Evolutionary conservation across 2,888 invertebrate genomes (phyloP), one percentile per base, ranked within the genome.

Genomic region (Andrena bicolor): DNA sequence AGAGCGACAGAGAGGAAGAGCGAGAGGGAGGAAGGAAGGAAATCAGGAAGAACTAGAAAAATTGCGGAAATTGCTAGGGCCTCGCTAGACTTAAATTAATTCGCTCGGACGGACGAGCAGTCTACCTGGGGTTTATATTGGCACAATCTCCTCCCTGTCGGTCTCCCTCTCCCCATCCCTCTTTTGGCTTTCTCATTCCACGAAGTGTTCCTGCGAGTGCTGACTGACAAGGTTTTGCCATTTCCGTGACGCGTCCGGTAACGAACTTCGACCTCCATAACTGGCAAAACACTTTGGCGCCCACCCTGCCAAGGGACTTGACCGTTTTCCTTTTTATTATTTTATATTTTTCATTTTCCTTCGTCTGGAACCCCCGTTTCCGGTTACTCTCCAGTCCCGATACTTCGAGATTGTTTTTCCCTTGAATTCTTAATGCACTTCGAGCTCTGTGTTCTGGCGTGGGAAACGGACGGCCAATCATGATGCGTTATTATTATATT

Each of bases 11-110:
- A 63, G 73, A 60, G n/a, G 69, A 72, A 8, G 23, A 65, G 49
- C 48, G 32, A 23, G 35, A 53, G 28, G 68, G 58, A 72, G 35
- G 56, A 13, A 26, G 56, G 23, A 23, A 56, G 65, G 66, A 69
- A 83, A 89, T 80, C 74, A 82, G 63, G 65, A 70, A 69, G 81
- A 88, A 84, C 76, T 89, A 86, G 89, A 90, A 91, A 91, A 89
- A 90, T 90, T 88, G 90, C 87, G 89, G 90, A 91, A 90, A 90
- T 91, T 90, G 88, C 89, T 81, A 75, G 86, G 86, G 85, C 87
- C 85, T 83, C 80, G 83, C 87, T 86, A 87, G 90, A 89, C 88
- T 90, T 91, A 91, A 91, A 91, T 91, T 90, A 91, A 91, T 91
- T 91, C 90, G 86, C 88, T 86, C 82, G 88, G 90, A 89, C 88